Conservation (phyloP, 2,113 vertebrate species). For the Anoplopoma fimbria region DNA sequence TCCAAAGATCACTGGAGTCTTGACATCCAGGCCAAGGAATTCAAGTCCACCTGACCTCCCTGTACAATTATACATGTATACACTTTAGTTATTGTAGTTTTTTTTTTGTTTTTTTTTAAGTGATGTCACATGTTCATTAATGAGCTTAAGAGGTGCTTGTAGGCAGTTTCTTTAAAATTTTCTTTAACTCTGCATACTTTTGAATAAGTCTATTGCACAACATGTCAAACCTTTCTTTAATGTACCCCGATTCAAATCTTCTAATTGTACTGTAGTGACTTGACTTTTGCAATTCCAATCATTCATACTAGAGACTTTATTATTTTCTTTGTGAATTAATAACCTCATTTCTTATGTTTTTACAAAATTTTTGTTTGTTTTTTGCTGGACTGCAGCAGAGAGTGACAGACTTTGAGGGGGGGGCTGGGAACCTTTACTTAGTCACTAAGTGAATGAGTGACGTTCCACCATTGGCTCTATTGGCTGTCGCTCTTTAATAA, state of each 20-base stretch:
- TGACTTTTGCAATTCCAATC: not conserved
- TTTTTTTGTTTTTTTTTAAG: too few relatives aligned
- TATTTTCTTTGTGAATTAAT: not conserved
- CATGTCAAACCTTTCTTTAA: not conserved
- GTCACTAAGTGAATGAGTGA: not conserved
- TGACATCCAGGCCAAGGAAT: not conserved
- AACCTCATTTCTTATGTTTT: not conserved
- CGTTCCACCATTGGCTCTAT: not conserved
- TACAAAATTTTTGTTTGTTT: not conserved
- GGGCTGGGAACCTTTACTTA: too few relatives aligned
- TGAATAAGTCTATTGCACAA: not conserved
- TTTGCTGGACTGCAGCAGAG: not conserved
- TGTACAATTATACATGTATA: not conserved
- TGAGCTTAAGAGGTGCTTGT: too few relatives aligned
- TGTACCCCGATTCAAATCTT: not conserved
- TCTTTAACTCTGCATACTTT: not conserved
- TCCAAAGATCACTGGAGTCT: not conserved
- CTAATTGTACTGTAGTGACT: not conserved
- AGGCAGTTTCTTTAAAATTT: too few relatives aligned
- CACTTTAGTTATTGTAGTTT: not conserved
- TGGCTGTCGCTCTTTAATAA: not conserved
- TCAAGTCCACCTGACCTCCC: not conserved
- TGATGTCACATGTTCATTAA: not conserved
- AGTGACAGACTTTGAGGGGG: too few relatives aligned
- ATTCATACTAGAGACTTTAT: not conserved